Conservation (phyloP, 2,888 invertebrate genomes). For the Tipula confusa region DNA sequence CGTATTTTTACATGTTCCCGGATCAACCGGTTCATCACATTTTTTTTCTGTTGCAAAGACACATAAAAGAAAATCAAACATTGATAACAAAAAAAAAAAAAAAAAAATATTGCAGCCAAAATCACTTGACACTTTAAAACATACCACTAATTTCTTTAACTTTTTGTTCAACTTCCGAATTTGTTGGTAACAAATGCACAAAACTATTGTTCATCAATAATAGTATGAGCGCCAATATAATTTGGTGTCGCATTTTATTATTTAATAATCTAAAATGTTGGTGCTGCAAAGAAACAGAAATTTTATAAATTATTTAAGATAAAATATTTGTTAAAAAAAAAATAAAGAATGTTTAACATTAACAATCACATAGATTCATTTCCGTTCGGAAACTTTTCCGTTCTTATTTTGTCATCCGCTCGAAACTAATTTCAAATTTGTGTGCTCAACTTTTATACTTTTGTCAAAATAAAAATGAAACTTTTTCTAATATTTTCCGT, state of each 20-base stretch:
- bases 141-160: conserved; percentile 40
- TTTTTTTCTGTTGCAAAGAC: conserved; percentile 38
- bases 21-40: conserved; percentile 49
- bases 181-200: not conserved
- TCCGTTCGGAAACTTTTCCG: not conserved
- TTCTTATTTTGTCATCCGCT: not conserved
- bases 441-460: not conserved
- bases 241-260: conserved; percentile 35
- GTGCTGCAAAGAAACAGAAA: not conserved
- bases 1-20: conserved; percentile 60
- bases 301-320: not conserved
- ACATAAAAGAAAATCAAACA: too few species aligned
- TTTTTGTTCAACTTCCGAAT: conserved; percentile 41
- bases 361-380: not conserved
- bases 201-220: not conserved
- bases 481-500: not conserved
- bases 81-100: too few species aligned
- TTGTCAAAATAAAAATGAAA: not conserved
- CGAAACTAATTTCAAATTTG: not conserved
- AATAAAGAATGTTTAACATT: not conserved
- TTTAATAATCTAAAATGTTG: not conserved
- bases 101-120: not conserved
- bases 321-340: not conserved
- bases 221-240: conserved; percentile 33
- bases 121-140: not conserved